Evolutionary conservation across 2,888 invertebrate genomes (phyloP).

Genomic region (Clunio marinus): DNA sequence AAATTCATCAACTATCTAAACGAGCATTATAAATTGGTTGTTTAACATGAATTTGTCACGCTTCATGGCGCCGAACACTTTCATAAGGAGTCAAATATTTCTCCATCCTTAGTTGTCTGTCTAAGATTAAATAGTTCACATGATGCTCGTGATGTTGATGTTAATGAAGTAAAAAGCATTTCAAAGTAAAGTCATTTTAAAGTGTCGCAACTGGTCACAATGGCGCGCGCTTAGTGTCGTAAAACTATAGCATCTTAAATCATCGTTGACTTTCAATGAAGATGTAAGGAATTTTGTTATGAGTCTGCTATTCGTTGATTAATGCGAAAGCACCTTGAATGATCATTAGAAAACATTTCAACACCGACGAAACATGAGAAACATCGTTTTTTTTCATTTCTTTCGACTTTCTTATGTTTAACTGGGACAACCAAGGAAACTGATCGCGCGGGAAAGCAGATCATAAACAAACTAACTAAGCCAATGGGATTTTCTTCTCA

Average conservation of each 20-base stretch:
- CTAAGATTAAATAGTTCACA: too few species aligned
- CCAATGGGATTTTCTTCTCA: not conserved
- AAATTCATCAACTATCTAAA: not conserved
- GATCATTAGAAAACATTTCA: not conserved
- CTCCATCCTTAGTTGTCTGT: not conserved
- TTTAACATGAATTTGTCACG: constrained; percentile 19
- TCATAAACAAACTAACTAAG: constrained; percentile 7
- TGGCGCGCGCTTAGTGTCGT: too few species aligned
- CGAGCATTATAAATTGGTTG: constrained; percentile 5
- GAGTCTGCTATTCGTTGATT: not conserved
- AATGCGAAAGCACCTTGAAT: constrained; percentile 4
- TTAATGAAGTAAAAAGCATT: too few species aligned
- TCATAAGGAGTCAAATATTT: not conserved
- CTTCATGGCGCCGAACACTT: constrained; percentile 18
- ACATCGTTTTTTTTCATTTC: not conserved
- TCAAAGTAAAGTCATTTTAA: not conserved
- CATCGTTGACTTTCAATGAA: not conserved
- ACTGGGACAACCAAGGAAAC: not conserved
- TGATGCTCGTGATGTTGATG: too few species aligned
- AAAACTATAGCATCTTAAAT: too few species aligned
- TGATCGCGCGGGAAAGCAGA: constrained; percentile 4
- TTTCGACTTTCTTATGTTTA: too few species aligned
- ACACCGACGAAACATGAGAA: not conserved
- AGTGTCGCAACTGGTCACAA: not conserved
- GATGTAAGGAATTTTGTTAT: constrained; percentile 6